Evolutionary conservation across 2,888 invertebrate genomes (phyloP).

Genomic region (Nudaria mundana): DNA sequence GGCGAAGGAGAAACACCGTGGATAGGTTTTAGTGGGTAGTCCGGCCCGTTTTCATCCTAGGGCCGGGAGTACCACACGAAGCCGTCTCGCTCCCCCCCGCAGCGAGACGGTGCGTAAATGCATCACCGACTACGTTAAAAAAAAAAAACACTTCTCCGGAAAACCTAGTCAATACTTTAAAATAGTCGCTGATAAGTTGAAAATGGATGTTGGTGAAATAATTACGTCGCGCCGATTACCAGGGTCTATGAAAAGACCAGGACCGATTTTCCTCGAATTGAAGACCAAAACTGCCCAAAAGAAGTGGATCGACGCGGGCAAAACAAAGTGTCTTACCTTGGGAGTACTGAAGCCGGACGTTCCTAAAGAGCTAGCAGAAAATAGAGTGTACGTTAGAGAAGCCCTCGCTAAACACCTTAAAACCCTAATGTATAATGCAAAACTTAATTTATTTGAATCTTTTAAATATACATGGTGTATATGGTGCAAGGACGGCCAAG

Average conservation of each 20-base stretch:
- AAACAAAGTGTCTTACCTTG: too few relatives aligned
- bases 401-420: constrained; percentile 4
- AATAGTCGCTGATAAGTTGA: not conserved
- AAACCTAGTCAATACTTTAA: not conserved
- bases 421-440: not conserved
- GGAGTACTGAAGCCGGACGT: not conserved
- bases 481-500: too few relatives aligned
- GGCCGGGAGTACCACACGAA: too few relatives aligned
- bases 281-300: not conserved
- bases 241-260: not conserved
- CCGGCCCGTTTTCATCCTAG: too few relatives aligned
- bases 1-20: too few relatives aligned
- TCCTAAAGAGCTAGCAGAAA: not conserved
- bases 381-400: constrained; percentile 3
- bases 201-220: not conserved
- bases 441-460: not conserved
- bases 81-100: too few relatives aligned
- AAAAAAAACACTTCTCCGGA: not conserved
- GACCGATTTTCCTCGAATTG: not conserved
- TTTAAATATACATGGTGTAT: constrained; percentile 6
- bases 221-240: not conserved
- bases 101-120: too few relatives aligned
- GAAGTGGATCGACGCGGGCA: too few relatives aligned
- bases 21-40: too few relatives aligned
- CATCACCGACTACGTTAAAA: too few relatives aligned